Evolutionary conservation across 2,797 vertebrate species (phyloP).

Genomic region (Melanotaenia pygmaea): DNA sequence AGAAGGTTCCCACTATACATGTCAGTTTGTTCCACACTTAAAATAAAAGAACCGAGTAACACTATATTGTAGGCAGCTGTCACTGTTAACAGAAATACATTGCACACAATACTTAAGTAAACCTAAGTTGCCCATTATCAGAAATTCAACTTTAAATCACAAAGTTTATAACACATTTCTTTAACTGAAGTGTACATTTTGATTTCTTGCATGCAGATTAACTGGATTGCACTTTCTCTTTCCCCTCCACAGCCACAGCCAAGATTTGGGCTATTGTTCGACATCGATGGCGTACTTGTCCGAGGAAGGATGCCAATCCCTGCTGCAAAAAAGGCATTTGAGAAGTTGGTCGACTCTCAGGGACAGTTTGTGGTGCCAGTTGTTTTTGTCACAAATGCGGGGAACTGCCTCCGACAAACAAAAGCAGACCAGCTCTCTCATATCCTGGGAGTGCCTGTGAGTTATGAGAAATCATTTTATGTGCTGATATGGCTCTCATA

Average conservation of each 20-base stretch:
- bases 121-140: no score
- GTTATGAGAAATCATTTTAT: conserved; percentile 58
- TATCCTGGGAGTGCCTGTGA: conserved; percentile 90
- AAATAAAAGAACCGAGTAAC: background rate
- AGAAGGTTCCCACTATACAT: background rate
- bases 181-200: background rate
- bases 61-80: background rate
- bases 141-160: background rate
- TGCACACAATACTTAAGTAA: background rate
- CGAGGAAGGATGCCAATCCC: conserved; percentile 90
- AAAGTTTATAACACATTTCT: background rate
- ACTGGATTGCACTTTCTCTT: background rate
- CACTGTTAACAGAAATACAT: background rate
- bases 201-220: background rate
- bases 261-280: conserved; percentile 90
- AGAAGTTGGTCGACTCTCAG: conserved; percentile 87
- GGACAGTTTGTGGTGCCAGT: conserved; percentile 90
- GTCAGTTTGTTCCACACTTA: background rate
- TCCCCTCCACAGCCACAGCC: conserved; percentile 74
- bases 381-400: conserved; percentile 95
- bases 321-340: conserved; percentile 88
- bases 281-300: conserved; percentile 92
- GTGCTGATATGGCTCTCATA: background rate
- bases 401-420: conserved; percentile 90
- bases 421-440: conserved; percentile 92